Base-by-base conservation (phyloP, 2,113 vertebrate genomes). In the Chitala chitala region DNA sequence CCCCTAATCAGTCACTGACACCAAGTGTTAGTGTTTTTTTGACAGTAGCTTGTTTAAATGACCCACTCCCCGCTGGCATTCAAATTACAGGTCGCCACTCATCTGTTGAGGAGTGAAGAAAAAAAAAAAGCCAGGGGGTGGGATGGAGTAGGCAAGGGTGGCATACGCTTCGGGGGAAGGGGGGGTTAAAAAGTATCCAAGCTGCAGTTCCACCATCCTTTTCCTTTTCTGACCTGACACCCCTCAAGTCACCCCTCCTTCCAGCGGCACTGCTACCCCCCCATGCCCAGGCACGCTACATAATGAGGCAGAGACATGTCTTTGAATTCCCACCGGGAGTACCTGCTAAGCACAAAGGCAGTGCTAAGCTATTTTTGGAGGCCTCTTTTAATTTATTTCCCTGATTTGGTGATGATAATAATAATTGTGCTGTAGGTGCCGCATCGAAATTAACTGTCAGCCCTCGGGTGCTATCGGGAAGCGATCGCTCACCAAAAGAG, bases 381-480 rank as follows among this genome's bases (percentile, higher is more conserved):
- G 71, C 83, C 86, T 88, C 85, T 89, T 90, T 89, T 89, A 88
- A 91, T 92, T 89, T 90, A 90, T 91, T 90, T 89, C 86, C 89
- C 86, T 90, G 90, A 91, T 91, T 91, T 87, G 87, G 84, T 86
- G 88, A 90, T 89, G 88, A 91, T 91, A 90, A 90, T 90, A 89
- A 91, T 92, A 86, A 89, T 87, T 87, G 89, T 90, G 89, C 91
- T 91, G 85, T 83, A 90, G 89, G 91, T 90, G 89, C 86, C 86
- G 84, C 87, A 91, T 92, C 90, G 87, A 92, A 91, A 92, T 92
- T 87, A 92, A 89, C 87, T 89, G 88, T 85, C 90, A 84, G 88
- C 90, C 88, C 91, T 89, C 80, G 40, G 81, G 80, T 77, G 84
- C 86, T 90, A 90, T 90, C 89, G 69, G 73, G 59, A 79, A 71